Conservation (phyloP, 2,113 vertebrate species). For the Scomber scombrus region DNA sequence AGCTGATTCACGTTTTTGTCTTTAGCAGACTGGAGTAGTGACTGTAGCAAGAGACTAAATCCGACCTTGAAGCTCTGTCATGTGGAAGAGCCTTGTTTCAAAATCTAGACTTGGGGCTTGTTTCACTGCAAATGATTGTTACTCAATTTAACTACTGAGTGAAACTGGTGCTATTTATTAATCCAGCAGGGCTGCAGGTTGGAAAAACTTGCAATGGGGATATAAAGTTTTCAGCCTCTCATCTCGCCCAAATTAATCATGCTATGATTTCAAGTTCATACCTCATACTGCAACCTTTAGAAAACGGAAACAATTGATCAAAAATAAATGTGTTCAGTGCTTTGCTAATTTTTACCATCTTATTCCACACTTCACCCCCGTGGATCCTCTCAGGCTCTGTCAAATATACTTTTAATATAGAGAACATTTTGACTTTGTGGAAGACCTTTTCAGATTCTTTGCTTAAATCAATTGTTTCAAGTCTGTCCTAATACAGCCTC, state of each 20-base stretch:
- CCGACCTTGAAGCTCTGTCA: not conserved
- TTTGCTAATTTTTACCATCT: too few relatives aligned
- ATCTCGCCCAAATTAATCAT: not conserved
- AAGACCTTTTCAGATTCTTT: too few relatives aligned
- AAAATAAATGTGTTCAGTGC: too few relatives aligned
- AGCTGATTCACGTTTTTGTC: too few relatives aligned
- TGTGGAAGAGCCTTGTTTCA: not conserved
- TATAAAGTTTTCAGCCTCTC: not conserved
- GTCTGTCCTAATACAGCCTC: too few relatives aligned
- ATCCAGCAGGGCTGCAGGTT: not conserved
- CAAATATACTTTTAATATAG: too few relatives aligned
- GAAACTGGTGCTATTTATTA: not conserved
- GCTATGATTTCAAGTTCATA: not conserved
- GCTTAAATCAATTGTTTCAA: too few relatives aligned
- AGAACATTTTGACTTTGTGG: too few relatives aligned
- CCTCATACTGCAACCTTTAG: not conserved
- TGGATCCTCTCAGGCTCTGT: too few relatives aligned
- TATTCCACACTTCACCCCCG: too few relatives aligned
- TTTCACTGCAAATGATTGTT: conserved; percentile 1
- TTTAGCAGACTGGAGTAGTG: too few relatives aligned
- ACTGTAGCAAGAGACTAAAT: too few relatives aligned
- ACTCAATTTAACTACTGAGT: not conserved
- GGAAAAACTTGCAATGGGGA: not conserved
- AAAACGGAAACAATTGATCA: not conserved
- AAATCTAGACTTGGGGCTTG: conserved; percentile 6